These are phyloP conservation scores for Oenanthe melanoleuca DNA, from an alignment of 2,113 vertebrate genomes.

Conservation along the genomic window DNA sequence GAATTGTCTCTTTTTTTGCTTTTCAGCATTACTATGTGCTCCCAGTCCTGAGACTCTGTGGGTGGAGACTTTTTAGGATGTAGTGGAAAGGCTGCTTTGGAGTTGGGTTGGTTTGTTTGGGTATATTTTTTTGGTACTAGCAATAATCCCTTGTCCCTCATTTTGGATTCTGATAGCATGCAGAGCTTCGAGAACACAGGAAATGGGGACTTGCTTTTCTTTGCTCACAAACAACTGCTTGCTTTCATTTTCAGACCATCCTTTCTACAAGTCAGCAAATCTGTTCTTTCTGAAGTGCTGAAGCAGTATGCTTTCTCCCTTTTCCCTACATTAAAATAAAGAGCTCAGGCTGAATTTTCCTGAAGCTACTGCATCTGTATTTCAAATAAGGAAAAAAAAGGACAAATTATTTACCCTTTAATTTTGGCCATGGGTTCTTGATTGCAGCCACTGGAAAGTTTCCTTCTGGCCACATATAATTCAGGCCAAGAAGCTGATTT, in stretches of 20 bases:
- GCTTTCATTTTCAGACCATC: neutral
- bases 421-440: neutral
- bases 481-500: neutral
- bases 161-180: neutral
- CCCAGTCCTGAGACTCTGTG: neutral
- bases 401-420: neutral
- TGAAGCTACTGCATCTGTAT: neutral
- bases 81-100: neutral
- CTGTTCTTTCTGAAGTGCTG: neutral
- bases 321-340: neutral
- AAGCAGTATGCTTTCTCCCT: neutral
- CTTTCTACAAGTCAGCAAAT: neutral
- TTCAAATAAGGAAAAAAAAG: neutral
- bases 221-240: neutral
- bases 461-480: neutral
- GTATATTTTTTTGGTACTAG: neutral
- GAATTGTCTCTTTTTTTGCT: neutral
- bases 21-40: neutral
- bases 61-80: neutral
- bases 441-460: neutral
- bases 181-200: neutral
- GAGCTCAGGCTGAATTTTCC: neutral
- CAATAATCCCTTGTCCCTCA: neutral
- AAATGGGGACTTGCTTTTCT: neutral
- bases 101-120: neutral